A percentile compares a stretch with the other conserved stretches of the same genome.
Evolutionary conservation across 2,113 vertebrate genomes (phyloP).

Genomic region (Helogale parvula): DNA sequence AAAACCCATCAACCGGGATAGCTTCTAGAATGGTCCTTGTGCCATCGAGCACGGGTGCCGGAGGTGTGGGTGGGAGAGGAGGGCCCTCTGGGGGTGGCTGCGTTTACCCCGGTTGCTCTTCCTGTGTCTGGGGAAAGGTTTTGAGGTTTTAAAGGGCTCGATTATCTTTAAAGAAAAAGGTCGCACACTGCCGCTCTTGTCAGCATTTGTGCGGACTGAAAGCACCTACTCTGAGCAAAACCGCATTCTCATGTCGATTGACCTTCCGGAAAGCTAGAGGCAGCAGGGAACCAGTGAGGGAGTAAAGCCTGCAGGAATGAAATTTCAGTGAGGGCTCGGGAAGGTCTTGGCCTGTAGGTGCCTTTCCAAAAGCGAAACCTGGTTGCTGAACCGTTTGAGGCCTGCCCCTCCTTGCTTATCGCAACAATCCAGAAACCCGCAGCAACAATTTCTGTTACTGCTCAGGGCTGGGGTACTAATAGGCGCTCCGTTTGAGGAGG

Average conservation of each 20-base stretch:
- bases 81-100: not conserved
- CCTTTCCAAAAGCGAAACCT: conserved; percentile 52
- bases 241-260: conserved; percentile 68
- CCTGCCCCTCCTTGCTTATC: conserved; percentile 45
- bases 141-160: conserved; percentile 78
- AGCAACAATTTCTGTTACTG: conserved; percentile 19
- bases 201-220: conserved; percentile 66
- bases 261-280: conserved; percentile 55
- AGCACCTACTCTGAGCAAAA: conserved; percentile 57
- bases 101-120: conserved; percentile 75
- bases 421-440: conserved; percentile 53
- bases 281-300: conserved; percentile 6
- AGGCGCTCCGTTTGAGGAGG: not conserved
- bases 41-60: not conserved
- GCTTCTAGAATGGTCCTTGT: not conserved
- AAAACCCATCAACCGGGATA: not conserved
- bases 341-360: conserved; percentile 53
- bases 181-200: conserved; percentile 51
- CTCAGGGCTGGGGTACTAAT: not conserved
- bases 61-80: conserved; percentile 51
- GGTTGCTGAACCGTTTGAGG: conserved; percentile 40
- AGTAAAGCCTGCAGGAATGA: conserved; percentile 13
- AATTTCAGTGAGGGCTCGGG: conserved; percentile 49
- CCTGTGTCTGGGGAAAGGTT: conserved; percentile 80
- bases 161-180: conserved; percentile 76